phyloP scores from a whole-genome alignment of 2,888 invertebrate genomes.

The Macrostomum cliftonense region DNA sequence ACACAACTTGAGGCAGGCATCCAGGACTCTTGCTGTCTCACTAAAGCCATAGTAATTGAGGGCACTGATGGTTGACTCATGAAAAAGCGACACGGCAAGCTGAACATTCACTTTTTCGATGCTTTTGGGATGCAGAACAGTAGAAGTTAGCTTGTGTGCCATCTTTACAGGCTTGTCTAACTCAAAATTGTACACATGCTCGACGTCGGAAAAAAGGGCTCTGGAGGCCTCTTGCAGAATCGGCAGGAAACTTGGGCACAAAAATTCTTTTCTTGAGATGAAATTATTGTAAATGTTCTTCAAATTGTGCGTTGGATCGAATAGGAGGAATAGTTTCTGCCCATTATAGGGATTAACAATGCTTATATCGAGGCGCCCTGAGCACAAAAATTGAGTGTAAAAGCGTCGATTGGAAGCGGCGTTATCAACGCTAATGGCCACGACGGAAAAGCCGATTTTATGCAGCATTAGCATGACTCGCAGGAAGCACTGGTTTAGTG shows the following conservation, averaged over 20 bases:
- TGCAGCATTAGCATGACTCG: too few species aligned
- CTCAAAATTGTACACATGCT: neutral
- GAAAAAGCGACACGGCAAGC: neutral
- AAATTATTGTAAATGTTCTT: conserved; percentile 3
- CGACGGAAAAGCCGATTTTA: too few species aligned
- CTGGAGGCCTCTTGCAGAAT: neutral
- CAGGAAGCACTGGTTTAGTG: neutral
- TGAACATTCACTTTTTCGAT: neutral
- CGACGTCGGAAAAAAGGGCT: conserved; percentile 1
- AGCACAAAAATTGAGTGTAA: too few species aligned
- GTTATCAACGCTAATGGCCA: too few species aligned
- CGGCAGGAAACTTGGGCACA: neutral
- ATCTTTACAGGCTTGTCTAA: neutral
- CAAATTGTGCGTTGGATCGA: conserved; percentile 2
- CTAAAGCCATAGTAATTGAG: neutral
- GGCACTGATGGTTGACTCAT: conserved; percentile 3
- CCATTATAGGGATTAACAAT: neutral
- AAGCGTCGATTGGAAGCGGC: too few species aligned
- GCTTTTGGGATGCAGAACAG: neutral
- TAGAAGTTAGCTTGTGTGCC: neutral
- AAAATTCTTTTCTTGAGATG: neutral
- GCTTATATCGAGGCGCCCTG: too few species aligned
- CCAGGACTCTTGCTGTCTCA: neutral
- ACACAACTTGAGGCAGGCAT: neutral
- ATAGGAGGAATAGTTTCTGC: neutral